Conservation (phyloP, 2,888 invertebrate species). For the Heteromurus nitidus region DNA sequence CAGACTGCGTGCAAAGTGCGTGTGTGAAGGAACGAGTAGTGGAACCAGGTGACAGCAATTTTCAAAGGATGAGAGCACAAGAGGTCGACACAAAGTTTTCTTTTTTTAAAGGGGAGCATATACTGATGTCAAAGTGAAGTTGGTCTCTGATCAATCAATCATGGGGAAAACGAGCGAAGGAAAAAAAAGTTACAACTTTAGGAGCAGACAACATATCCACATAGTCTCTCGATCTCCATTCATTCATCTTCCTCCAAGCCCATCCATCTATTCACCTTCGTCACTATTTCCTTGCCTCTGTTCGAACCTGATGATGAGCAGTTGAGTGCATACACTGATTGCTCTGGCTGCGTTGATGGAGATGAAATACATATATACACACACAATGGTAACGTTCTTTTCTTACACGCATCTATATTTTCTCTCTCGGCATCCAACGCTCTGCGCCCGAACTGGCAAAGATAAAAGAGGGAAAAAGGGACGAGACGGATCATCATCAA, state of each 20-base stretch:
- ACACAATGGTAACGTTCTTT: no score
- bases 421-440: constrained; percentile 14
- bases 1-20: constrained; percentile 22
- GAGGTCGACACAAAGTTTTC: constrained; percentile 16
- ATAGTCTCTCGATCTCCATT: constrained; percentile 45
- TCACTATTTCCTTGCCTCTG: background rate
- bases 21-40: constrained; percentile 37
- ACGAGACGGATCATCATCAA: constrained; percentile 15
- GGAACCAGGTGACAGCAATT: constrained; percentile 60
- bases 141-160: constrained; percentile 70
- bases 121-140: constrained; percentile 65
- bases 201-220: constrained; percentile 24
- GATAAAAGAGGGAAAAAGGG: constrained; percentile 7
- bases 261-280: constrained; percentile 30
- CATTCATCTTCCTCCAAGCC: constrained; percentile 56
- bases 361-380: background rate
- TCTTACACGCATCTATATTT: no score
- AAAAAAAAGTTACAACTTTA: constrained; percentile 41
- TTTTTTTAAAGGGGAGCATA: constrained; percentile 25
- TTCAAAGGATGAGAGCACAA: constrained; percentile 17
- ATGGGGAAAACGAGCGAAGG: constrained; percentile 52
- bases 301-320: background rate
- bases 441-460: background rate
- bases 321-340: no score
- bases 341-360: no score